Evolutionary conservation across 1,140 invertebrate genomes (phyloP).

Genomic region (Apis laboriosa): DNA sequence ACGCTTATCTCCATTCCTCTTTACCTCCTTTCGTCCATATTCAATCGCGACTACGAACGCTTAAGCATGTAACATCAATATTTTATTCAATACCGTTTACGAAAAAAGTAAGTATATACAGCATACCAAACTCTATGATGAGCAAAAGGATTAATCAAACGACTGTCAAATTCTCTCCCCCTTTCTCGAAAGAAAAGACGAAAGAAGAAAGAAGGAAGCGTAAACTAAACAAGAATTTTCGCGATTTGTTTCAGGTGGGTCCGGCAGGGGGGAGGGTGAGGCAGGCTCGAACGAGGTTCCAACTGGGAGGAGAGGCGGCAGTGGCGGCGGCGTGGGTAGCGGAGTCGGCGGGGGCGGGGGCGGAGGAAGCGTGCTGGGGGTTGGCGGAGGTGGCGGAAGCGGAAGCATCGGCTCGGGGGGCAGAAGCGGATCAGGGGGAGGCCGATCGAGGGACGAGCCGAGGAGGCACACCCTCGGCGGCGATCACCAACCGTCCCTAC

Average conservation of each 20-base stretch:
- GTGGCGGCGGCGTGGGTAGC: conserved; percentile 71
- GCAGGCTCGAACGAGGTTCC: conserved; percentile 75
- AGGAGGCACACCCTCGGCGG: conserved; percentile 86
- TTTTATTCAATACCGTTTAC: too few relatives aligned
- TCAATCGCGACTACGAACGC: too few relatives aligned
- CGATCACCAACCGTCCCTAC: conserved; percentile 82
- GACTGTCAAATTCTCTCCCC: too few relatives aligned
- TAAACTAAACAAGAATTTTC: background rate
- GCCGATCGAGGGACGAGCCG: conserved; percentile 84
- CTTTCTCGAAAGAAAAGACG: too few relatives aligned
- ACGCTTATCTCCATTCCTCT: too few relatives aligned
- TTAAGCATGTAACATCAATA: too few relatives aligned
- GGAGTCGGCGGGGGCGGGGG: conserved; percentile 76
- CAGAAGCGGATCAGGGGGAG: conserved; percentile 78
- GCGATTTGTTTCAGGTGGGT: conserved; percentile 71
- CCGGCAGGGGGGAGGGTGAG: conserved; percentile 75
- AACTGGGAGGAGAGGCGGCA: conserved; percentile 68
- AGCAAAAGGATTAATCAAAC: too few relatives aligned
- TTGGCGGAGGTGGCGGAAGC: conserved; percentile 59
- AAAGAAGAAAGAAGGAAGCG: background rate
- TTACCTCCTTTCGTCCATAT: too few relatives aligned
- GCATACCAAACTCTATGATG: too few relatives aligned
- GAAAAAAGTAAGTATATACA: too few relatives aligned
- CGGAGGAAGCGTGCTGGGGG: conserved; percentile 67
- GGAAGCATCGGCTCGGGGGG: conserved; percentile 68